A percentile compares a stretch with the other conserved stretches of the same genome.
phyloP scores from a whole-genome alignment of 2,113 vertebrate genomes.

The Furnarius figulus region DNA sequence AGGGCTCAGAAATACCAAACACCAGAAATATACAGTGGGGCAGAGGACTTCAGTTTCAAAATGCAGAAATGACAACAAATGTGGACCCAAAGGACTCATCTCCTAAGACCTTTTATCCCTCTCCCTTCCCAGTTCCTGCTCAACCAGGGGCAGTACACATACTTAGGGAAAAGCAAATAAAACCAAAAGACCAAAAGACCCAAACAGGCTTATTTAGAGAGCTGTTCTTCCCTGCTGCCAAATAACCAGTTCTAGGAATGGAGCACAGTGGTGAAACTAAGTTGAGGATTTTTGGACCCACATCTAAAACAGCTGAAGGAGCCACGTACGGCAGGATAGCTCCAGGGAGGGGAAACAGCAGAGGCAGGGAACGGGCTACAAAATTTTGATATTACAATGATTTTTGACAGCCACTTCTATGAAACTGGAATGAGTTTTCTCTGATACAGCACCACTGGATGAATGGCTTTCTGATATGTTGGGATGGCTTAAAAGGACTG shows the following conservation, averaged over 20 bases:
- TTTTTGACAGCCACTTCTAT: background rate
- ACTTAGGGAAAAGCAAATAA: background rate
- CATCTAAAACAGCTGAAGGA: background rate
- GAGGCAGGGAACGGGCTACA: background rate
- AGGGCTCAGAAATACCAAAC: background rate
- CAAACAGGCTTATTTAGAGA: background rate
- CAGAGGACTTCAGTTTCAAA: background rate
- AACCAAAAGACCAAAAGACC: background rate
- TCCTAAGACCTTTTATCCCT: background rate
- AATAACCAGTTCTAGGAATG: background rate
- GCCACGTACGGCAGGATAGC: background rate
- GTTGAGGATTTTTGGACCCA: background rate
- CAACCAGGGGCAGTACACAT: rapidly evolving
- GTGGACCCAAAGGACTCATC: background rate
- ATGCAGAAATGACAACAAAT: background rate
- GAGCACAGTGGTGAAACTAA: background rate
- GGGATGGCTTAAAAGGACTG: background rate
- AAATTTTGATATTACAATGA: background rate
- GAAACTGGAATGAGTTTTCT: background rate
- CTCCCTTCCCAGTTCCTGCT: background rate
- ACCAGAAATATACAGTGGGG: background rate
- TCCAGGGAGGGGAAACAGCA: background rate
- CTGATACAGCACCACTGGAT: background rate
- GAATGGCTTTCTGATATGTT: background rate
- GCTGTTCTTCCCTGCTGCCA: background rate